Evolutionary conservation across 2,888 invertebrate genomes (phyloP), one percentile per base, ranked within the genome.

Genomic region (Eulithis prunata): DNA sequence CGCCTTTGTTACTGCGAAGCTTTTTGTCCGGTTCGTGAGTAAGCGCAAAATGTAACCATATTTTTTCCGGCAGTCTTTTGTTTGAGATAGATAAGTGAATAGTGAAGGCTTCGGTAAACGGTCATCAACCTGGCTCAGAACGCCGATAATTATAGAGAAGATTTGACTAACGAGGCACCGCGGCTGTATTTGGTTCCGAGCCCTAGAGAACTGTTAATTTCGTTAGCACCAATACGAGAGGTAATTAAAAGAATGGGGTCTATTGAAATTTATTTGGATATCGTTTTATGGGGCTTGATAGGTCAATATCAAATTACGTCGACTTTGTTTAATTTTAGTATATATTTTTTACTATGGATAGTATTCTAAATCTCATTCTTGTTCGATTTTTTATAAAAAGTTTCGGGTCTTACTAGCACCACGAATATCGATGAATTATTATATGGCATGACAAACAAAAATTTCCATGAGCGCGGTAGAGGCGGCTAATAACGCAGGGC

Each of bases 51-150:
- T 83, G 79, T 77, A 77, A 79, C 77, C 79, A 72, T 72, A 74
- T 80, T 85, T 87, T 85, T 85, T 83, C 72, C 73, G 70, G 65
- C 68, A 75, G 75, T 83, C 71, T 85, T 91, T 91, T 91, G 90
- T 92, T 90, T 89, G 87, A 83, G 80, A 75, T 79, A 88, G 89
- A 90, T 91, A 89, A 90, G 87, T 89, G 89, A 89, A 89, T 89
- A 88, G 87, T 78, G 80, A 75, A 77, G 77, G 73, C 78, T 80
- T 82, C 78, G 74, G 83, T 79, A 79, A 82, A 84, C 88, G 89
- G 90, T 88, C 88, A 84, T 85, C 86, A 84, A 88, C 88, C 89
- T 81, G 79, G 70, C 64, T 65, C 59, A 71, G 74, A 76, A 76
- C 75, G 74, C 71, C 77, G 77, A 82, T 91, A 90, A 90, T 91